Evolutionary conservation across 23 tunicate genomes (phyloP).

Genomic region (Aplidium turbinatum): DNA sequence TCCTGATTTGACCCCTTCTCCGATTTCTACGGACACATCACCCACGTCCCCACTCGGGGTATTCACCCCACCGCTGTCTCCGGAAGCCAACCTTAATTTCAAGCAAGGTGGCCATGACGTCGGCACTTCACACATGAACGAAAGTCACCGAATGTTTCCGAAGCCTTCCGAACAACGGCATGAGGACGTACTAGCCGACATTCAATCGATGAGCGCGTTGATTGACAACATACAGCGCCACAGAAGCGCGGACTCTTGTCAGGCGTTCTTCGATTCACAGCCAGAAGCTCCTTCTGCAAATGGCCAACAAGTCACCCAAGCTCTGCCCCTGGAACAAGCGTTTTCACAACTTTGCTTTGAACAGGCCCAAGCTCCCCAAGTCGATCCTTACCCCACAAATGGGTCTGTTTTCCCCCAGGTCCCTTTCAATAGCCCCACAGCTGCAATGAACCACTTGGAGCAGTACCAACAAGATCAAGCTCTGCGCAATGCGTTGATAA

Average conservation of each 20-base stretch:
- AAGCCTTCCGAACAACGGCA: too few species aligned
- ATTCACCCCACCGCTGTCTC: conserved; percentile 41
- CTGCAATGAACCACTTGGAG: background rate
- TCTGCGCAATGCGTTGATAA: background rate
- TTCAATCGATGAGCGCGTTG: conserved; percentile 48
- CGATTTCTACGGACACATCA: conserved; percentile 9
- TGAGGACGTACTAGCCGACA: background rate
- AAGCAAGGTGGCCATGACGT: background rate
- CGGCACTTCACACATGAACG: background rate
- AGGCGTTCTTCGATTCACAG: too few species aligned
- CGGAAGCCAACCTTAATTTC: conserved; percentile 1
- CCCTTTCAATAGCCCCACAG: conserved; percentile 16
- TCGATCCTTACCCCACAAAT: background rate
- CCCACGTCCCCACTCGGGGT: conserved; percentile 1
- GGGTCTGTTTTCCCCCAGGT: background rate
- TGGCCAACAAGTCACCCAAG: background rate
- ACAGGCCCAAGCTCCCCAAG: background rate
- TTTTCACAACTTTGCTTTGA: background rate
- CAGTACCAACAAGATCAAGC: conserved; percentile 5
- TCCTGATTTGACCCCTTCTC: conserved; percentile 20
- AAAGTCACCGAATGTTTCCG: background rate
- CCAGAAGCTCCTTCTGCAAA: conserved; percentile 2
- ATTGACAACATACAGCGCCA: conserved; percentile 31
- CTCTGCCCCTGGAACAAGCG: background rate
- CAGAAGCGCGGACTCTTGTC: background rate